A percentile compares a stretch with the other conserved stretches of the same genome.
Conservation (phyloP, 2,113 vertebrate species). For the Myiopsitta monachus region DNA sequence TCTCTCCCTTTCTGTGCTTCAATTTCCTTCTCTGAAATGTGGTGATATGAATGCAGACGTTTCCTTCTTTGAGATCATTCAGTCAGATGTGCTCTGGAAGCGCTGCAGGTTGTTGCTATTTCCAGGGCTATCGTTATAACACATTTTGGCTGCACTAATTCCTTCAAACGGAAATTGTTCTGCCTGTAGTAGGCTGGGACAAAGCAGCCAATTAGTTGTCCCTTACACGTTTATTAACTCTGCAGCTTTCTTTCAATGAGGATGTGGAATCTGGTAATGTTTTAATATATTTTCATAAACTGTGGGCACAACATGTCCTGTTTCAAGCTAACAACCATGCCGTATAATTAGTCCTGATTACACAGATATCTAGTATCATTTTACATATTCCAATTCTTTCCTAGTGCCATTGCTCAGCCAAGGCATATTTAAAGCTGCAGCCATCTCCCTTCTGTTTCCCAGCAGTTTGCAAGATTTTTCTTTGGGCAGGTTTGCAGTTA, state of each 20-base stretch:
- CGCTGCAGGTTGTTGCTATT: conserved; percentile 2
- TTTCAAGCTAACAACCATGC: conserved; percentile 56
- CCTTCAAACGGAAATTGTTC: conserved; percentile 28
- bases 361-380: conserved; percentile 58
- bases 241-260: conserved; percentile 33
- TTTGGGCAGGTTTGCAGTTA: neutral
- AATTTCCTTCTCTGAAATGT: neutral
- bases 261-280: conserved; percentile 39
- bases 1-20: neutral
- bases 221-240: conserved; percentile 53
- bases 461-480: neutral
- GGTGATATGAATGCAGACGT: neutral
- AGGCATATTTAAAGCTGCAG: conserved; percentile 43
- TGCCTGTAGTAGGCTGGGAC: conserved; percentile 36
- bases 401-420: neutral
- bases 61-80: neutral
- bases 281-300: conserved; percentile 63
- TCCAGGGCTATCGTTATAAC: neutral
- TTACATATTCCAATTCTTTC: conserved; percentile 41
- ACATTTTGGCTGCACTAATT: conserved; percentile 27
- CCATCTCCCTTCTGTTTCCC: conserved; percentile 8
- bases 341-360: conserved; percentile 63
- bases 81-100: neutral
- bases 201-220: conserved; percentile 58
- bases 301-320: conserved; percentile 62